phyloP scores from a whole-genome alignment of 2,113 vertebrate genomes.

The Platycercus adscitus region DNA sequence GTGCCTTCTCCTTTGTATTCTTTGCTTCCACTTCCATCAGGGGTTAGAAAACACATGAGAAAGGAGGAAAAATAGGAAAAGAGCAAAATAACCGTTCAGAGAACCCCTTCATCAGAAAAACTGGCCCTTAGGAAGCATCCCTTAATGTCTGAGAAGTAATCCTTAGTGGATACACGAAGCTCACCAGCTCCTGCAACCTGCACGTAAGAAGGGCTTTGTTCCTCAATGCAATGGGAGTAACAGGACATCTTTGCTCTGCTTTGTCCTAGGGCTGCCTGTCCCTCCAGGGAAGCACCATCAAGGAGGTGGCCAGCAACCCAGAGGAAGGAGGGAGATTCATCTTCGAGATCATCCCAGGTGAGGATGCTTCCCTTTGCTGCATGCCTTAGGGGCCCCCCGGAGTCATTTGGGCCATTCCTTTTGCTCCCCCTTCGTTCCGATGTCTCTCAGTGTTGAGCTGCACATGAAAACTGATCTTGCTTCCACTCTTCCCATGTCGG shows the following conservation, averaged over 20 bases:
- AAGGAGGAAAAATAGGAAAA: not conserved
- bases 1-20: not conserved
- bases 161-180: not conserved
- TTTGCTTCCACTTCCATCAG: not conserved
- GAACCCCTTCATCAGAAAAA: not conserved
- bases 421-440: not conserved
- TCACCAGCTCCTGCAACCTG: not conserved
- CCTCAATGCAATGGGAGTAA: not conserved
- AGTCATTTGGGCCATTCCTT: not conserved
- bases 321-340: slow-evolving; percentile 91
- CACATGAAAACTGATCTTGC: fast-evolving
- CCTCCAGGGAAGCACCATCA: slow-evolving; percentile 86
- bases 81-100: not conserved
- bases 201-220: not conserved
- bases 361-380: not conserved
- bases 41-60: not conserved
- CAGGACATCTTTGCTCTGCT: not conserved
- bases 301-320: slow-evolving; percentile 80
- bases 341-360: slow-evolving; percentile 93
- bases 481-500: fast-evolving
- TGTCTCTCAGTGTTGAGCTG: fast-evolving
- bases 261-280: slow-evolving; percentile 83
- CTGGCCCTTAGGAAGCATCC: not conserved
- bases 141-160: not conserved
- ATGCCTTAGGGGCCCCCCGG: fast-evolving